Evolutionary conservation across 2,888 invertebrate species (phyloP), one percentile per base, ranked within the genome.

Genomic region (Clivina fossor): DNA sequence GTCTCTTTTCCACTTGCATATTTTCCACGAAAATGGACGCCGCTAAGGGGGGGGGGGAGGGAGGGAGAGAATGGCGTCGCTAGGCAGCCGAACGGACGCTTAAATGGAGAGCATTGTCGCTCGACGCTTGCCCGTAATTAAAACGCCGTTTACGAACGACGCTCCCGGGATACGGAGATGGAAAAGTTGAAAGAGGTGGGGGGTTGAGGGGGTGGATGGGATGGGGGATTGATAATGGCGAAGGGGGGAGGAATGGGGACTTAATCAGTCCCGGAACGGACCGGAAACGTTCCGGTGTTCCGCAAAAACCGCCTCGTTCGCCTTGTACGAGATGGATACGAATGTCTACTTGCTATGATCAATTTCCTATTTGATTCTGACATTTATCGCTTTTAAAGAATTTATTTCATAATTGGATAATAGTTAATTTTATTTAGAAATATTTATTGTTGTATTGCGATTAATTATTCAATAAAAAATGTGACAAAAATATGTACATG

Each of bases 81-180:
- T 7, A 24, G 9, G 26, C 26, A 7, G 9, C 26, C 26, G 4
- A 4, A 4, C 9, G 4, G 4, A 24, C 26, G 5, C 26, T 9
- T 7, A 4, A 7, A 24, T 24, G 26, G 44, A 11, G 9, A 30
- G 53, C 24, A 53, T 53, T 53, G 53, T 53, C 53, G 53, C 43
- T 24, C 53, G 47, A 33, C 32, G 33, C 33, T 33, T 53, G 41
- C 35, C 44, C 43, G 53, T 53, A 53, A 53, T 53, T 53, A 53
- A 53, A 53, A 53, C 53, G 53, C 53, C 53, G 53, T 53, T 53
- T 53, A 53, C 53, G 53, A 53, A 44, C 43, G 32, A 37, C 44
- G 43, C 44, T 44, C 7, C 24, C n/a, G 43, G 41, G 8, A 7
- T 11, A 7, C 11, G 40, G n/a, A n/a, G n/a, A n/a, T n/a, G 40